Evolutionary conservation across 2,888 invertebrate species (phyloP).

Genomic region (Drosophila recens): DNA sequence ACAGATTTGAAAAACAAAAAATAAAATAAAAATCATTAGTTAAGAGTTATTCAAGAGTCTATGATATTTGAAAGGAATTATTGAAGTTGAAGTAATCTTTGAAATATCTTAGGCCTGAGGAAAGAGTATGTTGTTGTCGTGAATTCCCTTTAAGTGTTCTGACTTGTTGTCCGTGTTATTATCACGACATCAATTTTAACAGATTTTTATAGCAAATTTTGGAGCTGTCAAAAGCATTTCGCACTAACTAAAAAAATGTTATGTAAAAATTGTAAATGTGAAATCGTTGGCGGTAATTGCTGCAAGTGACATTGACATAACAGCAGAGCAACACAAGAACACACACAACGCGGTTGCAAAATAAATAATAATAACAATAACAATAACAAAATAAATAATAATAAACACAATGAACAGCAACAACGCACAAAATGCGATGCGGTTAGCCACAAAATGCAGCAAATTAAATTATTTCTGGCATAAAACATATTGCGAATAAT

Average conservation of each 20-base stretch:
- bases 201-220: conserved; percentile 23
- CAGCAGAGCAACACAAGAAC: conserved; percentile 8
- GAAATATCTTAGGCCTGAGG: background rate
- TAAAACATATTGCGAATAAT: conserved; percentile 31
- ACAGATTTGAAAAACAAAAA: too few relatives aligned
- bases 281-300: conserved; percentile 40
- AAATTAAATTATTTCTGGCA: conserved; percentile 65
- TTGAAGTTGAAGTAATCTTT: background rate
- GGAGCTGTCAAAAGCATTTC: conserved; percentile 40
- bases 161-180: conserved; percentile 3
- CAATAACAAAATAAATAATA: conserved; percentile 16
- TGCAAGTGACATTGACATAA: conserved; percentile 64
- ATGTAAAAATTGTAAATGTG: conserved; percentile 38
- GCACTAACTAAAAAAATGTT: conserved; percentile 30
- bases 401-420: conserved; percentile 19
- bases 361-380: conserved; percentile 41
- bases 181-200: conserved; percentile 10
- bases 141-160: background rate
- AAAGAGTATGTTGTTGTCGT: background rate
- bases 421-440: conserved; percentile 66
- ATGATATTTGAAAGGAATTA: too few relatives aligned
- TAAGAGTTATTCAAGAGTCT: too few relatives aligned
- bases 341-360: conserved; percentile 23
- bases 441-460: conserved; percentile 68
- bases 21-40: too few relatives aligned